Conservation (phyloP, 2,888 invertebrate genomes). For the Cataglyphis livida region DNA sequence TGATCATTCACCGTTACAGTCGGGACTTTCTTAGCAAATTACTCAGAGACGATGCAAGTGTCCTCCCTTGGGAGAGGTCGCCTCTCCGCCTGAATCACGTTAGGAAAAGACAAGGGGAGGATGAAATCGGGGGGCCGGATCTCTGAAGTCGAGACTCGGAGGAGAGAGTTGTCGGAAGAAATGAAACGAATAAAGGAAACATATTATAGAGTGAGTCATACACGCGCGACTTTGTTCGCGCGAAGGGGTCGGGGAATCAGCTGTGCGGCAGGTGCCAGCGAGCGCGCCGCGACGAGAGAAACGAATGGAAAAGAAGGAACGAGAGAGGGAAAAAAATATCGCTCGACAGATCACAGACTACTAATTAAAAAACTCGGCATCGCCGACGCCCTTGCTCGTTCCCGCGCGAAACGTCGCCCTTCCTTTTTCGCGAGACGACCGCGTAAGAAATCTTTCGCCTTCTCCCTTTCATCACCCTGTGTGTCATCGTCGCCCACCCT, state of each 20-base stretch:
- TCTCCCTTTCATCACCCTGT: conserved; percentile 53
- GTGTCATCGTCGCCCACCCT: conserved; percentile 47
- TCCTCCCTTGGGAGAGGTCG: conserved; percentile 18
- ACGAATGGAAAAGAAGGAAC: conserved; percentile 12
- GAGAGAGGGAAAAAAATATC: conserved; percentile 53
- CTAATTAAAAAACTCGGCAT: conserved; percentile 75
- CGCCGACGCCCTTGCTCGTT: conserved; percentile 54
- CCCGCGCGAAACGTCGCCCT: conserved; percentile 25
- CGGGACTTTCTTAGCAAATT: conserved; percentile 60
- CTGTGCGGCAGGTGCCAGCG: not conserved
- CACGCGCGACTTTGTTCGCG: not conserved
- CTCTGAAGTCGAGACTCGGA: not conserved
- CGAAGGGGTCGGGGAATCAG: conserved; percentile 9
- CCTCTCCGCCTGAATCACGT: not conserved
- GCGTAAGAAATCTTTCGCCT: conserved; percentile 64
- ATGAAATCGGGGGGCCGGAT: conserved; percentile 14
- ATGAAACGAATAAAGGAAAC: conserved; percentile 51
- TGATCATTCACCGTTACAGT: conserved; percentile 58
- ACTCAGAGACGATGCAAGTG: conserved; percentile 51
- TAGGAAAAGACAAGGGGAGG: not conserved
- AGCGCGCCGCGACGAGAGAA: not conserved
- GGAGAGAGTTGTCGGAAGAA: conserved; percentile 21
- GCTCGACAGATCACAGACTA: conserved; percentile 74
- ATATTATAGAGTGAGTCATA: conserved; percentile 17
- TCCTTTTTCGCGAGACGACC: conserved; percentile 48